These are phyloP conservation scores for Bilobella aurantiaca DNA, from an alignment of 1,140 invertebrate genomes.

Conservation along the genomic window DNA sequence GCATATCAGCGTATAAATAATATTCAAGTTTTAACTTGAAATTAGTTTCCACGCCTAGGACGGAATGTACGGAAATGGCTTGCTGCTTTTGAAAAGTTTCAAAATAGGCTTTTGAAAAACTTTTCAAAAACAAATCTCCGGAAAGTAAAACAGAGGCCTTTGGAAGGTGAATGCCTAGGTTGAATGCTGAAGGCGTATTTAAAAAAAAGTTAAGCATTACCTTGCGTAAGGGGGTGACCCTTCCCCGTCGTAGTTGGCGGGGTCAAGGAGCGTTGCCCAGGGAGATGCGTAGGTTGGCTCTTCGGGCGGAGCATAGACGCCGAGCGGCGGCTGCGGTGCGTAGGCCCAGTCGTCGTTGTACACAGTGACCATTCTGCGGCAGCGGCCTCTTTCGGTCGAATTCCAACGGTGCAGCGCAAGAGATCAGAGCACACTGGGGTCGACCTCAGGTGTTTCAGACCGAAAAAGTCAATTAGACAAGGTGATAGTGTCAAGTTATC, in stretches of 20 bases:
- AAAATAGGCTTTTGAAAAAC: no score
- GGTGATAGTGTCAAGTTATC: not conserved
- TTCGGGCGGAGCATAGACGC: constrained; percentile 2
- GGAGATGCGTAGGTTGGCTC: constrained; percentile 13
- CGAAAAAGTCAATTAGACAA: not conserved
- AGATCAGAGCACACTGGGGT: not conserved
- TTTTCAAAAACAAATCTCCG: no score
- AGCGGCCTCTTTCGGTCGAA: not conserved
- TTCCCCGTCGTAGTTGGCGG: constrained; percentile 16
- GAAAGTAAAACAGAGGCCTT: no score
- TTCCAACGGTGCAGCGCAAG: not conserved
- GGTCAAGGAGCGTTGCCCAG: constrained; percentile 7
- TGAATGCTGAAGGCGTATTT: no score
- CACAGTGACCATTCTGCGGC: not conserved
- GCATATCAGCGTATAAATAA: no score
- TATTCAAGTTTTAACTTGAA: no score
- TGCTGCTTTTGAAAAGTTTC: no score
- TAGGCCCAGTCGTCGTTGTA: constrained; percentile 23
- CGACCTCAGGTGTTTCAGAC: not conserved
- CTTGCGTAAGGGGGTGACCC: constrained; percentile 1
- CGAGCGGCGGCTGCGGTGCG: not conserved
- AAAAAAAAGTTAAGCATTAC: not conserved
- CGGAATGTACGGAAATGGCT: no score
- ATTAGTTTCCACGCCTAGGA: no score
- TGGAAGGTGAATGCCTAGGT: no score